Percentiles rank a stretch among this genome's conserved stretches.
phyloP scores from a whole-genome alignment of 2,113 vertebrate species.

The Chionodraco myersi region DNA sequence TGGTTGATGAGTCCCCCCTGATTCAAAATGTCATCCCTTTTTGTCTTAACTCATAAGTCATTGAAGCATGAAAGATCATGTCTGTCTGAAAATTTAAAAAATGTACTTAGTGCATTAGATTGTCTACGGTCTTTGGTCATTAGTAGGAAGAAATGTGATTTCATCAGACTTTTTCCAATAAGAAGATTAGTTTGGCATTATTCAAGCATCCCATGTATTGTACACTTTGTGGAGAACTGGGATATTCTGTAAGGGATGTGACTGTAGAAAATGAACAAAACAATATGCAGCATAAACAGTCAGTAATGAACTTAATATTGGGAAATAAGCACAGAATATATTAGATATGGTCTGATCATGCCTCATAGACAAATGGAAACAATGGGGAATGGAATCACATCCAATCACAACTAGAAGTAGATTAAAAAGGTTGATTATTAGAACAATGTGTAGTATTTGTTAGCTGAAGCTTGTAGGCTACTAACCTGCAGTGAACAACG shows the following conservation, averaged over 20 bases:
- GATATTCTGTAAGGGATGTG: not conserved
- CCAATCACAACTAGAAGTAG: not conserved
- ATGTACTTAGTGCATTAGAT: not conserved
- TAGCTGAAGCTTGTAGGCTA: not conserved
- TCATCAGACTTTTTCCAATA: not conserved
- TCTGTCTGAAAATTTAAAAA: not conserved
- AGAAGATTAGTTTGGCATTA: not conserved
- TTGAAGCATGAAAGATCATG: not conserved
- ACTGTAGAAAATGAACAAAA: not conserved
- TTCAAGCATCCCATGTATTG: no score
- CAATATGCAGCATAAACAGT: not conserved
- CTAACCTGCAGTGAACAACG: slow-evolving; percentile 94
- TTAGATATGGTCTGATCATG: not conserved
- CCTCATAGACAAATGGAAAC: not conserved
- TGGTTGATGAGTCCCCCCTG: not conserved
- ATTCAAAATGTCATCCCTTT: not conserved
- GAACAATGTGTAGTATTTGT: not conserved
- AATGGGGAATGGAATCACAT: not conserved
- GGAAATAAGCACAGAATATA: not conserved
- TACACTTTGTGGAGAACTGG: no score
- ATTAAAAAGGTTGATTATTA: not conserved
- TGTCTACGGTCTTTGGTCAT: not conserved
- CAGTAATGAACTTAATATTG: not conserved
- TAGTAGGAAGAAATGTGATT: not conserved
- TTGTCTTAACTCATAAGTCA: not conserved